Conservation (phyloP, 2,113 vertebrate genomes). For the Prinia subflava region DNA sequence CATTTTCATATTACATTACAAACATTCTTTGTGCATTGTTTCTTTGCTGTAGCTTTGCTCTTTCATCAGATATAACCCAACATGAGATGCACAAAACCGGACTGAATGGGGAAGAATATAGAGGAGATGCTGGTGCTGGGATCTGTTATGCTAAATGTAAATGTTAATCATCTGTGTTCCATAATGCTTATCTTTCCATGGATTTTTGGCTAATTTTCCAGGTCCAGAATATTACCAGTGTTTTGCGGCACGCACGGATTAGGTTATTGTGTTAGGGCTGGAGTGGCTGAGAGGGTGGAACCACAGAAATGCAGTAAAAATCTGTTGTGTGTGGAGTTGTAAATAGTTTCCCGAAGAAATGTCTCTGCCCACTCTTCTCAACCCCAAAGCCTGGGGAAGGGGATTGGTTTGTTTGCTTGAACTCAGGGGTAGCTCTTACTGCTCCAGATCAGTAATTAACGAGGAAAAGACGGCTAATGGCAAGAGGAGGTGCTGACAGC, state of each 20-base stretch:
- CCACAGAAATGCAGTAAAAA: not conserved
- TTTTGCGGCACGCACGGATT: not conserved
- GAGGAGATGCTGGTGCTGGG: not conserved
- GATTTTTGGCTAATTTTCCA: not conserved
- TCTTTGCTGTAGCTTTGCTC: not conserved
- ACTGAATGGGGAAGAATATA: not conserved
- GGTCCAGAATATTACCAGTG: not conserved
- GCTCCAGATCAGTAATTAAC: not conserved
- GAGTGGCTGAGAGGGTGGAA: not conserved
- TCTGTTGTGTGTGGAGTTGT: not conserved
- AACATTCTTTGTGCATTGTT: not conserved
- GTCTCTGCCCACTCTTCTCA: not conserved
- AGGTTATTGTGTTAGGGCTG: not conserved
- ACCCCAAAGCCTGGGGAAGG: not conserved
- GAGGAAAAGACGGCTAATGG: not conserved
- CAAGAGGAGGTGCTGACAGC: not conserved
- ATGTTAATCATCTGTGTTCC: not conserved
- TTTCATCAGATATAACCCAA: not conserved
- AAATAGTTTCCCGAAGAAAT: not conserved
- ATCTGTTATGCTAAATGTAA: not conserved
- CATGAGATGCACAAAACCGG: not conserved
- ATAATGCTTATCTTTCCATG: not conserved
- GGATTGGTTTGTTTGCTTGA: not conserved
- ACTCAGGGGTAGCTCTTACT: not conserved
- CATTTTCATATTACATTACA: slow-evolving; percentile 60